phyloP scores from a whole-genome alignment of 2,797 vertebrate genomes.

The Channa striata region DNA sequence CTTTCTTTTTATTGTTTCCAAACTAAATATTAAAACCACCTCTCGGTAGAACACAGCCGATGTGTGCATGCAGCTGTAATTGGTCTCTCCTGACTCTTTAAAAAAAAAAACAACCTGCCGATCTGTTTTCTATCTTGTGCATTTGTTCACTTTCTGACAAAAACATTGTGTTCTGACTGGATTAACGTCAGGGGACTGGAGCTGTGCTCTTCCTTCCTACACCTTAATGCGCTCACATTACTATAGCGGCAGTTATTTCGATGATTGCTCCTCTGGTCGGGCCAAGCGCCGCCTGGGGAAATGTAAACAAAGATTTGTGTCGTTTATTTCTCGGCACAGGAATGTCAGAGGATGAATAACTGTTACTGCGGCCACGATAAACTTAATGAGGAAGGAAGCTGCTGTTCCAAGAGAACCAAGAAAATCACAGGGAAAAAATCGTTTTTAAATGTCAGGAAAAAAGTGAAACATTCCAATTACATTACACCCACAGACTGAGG shows the following conservation, averaged over 20 bases:
- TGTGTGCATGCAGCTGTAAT: background rate
- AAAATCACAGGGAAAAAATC: background rate
- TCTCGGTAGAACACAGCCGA: background rate
- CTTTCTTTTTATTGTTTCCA: background rate
- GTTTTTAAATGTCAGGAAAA: background rate
- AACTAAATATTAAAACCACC: background rate
- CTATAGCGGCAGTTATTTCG: background rate
- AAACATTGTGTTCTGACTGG: background rate
- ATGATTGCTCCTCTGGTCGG: conserved; percentile 8
- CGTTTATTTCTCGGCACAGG: background rate
- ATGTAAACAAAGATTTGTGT: conserved; percentile 7
- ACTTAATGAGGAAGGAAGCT: conserved; percentile 24
- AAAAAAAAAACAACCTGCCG: background rate
- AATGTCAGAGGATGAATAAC: conserved; percentile 27
- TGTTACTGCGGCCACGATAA: conserved; percentile 28
- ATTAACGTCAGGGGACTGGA: background rate
- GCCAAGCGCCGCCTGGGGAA: conserved; percentile 13
- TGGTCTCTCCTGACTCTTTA: background rate
- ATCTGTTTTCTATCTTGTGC: background rate
- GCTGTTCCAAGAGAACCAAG: background rate
- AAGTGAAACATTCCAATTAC: background rate
- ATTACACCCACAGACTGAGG: no score
- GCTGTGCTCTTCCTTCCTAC: background rate
- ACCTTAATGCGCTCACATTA: background rate
- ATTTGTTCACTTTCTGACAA: background rate